phyloP scores from a whole-genome alignment of 2,797 vertebrate species.

The Masticophis lateralis region DNA sequence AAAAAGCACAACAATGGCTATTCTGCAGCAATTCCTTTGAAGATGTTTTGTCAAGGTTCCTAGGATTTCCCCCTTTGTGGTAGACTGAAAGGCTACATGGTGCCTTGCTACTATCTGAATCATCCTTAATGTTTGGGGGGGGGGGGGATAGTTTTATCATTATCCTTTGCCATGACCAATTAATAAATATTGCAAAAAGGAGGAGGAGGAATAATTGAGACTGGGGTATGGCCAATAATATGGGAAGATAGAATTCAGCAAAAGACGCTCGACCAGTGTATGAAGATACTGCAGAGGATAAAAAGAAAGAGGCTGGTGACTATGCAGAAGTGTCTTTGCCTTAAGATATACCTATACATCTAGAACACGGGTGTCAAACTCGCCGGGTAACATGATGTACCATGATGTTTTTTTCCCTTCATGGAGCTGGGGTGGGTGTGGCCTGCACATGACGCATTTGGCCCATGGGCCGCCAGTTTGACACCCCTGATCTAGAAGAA shows the following conservation, averaged over 20 bases:
- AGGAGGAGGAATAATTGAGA: background rate
- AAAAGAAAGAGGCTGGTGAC: background rate
- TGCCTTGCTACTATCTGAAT: background rate
- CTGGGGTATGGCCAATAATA: background rate
- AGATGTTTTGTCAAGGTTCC: background rate
- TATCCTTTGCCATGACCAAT: background rate
- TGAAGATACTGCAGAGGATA: background rate
- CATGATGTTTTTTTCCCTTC: too few species aligned
- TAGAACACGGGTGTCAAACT: background rate
- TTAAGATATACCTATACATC: background rate
- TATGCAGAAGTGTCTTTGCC: background rate
- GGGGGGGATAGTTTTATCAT: background rate
- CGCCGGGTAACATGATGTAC: fast-evolving
- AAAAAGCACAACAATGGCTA: background rate
- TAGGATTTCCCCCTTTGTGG: background rate
- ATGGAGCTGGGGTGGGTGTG: too few species aligned
- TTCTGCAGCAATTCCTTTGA: background rate
- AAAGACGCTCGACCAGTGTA: background rate
- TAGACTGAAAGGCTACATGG: background rate
- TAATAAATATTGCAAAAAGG: background rate
- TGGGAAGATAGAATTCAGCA: background rate
- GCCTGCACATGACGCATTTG: too few species aligned
- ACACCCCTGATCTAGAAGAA: background rate
- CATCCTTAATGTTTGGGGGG: background rate
- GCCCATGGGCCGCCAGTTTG: too few species aligned